Evolutionary conservation across 2,888 invertebrate species (phyloP), one percentile per base, ranked within the genome.

Genomic region (Agrochola lychnidis): DNA sequence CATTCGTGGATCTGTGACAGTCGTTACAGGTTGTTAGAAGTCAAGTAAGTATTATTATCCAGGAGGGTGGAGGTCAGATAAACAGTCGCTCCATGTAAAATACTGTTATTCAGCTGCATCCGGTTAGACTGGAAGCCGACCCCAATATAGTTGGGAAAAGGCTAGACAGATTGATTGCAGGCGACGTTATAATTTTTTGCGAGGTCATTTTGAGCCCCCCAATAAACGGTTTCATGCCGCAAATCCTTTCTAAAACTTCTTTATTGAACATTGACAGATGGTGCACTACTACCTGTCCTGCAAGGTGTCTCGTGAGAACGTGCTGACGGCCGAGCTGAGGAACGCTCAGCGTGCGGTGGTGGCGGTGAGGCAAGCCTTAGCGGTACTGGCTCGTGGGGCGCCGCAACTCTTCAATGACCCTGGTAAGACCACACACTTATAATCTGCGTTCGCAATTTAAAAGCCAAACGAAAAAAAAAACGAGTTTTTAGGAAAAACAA

Each of bases 251-350:
- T 57, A 57, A 25, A 25, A 57, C 6, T 2, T 57, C 57, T 25
- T 14, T 14, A 25, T 25, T 6, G 14, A 25, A 51, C 16, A 59
- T 53, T 78, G 66, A 0, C 91, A 97, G 95, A 97, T 97, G 86
- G 97, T 98, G 79, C 97, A 98, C 88, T 98, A 98, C 94, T 99
- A 99, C 94, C 97, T 98, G 71, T 98, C 98, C 90, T 99, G 99
- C 96, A 98, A 98, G 92, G 97, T 98, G 87, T 98, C 98, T 0
- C 97, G 98, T 62, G 96, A 96, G 92, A 98, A 98, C 82, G 98
- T 98, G 4, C 98, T 99, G 90, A 98, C 98, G n/a, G 98, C 98
- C 83, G 97, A 98, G 83, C 94, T 98, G 76, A 97, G 98, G n/a
- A 98, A 98, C 91, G 98, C 98, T 0, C 98, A 98, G 88, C 97